These are phyloP conservation scores for Phalloptychus januarius DNA, from an alignment of 2,797 vertebrate species.

Conservation along the genomic window DNA sequence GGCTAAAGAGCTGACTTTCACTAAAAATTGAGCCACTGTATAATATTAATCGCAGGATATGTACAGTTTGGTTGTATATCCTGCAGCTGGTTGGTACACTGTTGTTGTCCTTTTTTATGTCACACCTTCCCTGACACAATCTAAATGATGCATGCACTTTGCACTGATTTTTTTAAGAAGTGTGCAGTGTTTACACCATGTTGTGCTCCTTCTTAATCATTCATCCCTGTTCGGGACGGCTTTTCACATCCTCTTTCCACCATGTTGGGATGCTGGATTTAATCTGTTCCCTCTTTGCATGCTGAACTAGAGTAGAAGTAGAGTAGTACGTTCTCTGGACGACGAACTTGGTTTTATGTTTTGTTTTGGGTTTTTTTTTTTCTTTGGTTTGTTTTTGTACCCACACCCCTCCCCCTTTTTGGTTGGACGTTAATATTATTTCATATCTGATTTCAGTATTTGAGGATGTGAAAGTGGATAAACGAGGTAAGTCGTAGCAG, in stretches of 20 bases:
- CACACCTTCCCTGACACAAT: constrained; percentile 13
- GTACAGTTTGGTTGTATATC: background rate
- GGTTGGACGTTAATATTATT: constrained; percentile 77
- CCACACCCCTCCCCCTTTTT: constrained; percentile 31
- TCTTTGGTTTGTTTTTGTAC: constrained; percentile 1
- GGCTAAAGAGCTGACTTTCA: background rate
- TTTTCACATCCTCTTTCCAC: constrained; percentile 44
- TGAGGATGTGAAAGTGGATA: constrained; percentile 79
- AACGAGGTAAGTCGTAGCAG: constrained; percentile 81
- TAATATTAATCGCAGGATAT: background rate
- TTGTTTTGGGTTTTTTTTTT: constrained; percentile 30
- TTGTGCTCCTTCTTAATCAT: constrained; percentile 34
- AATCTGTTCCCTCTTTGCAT: constrained; percentile 73
- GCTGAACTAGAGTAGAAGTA: constrained; percentile 66
- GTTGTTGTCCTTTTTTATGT: constrained; percentile 13
- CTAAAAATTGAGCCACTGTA: background rate
- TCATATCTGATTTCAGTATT: constrained; percentile 86
- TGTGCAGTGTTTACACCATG: constrained; percentile 16
- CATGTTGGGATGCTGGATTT: constrained; percentile 80
- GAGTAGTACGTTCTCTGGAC: constrained; percentile 44
- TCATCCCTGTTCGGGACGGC: constrained; percentile 59
- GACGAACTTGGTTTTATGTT: constrained; percentile 38
- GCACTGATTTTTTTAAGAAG: constrained; percentile 2
- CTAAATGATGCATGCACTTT: constrained; percentile 53
- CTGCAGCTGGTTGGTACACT: background rate